These are phyloP conservation scores for Gymnothorax reevesii DNA, from an alignment of 2,797 vertebrate genomes.

Conservation along the genomic window DNA sequence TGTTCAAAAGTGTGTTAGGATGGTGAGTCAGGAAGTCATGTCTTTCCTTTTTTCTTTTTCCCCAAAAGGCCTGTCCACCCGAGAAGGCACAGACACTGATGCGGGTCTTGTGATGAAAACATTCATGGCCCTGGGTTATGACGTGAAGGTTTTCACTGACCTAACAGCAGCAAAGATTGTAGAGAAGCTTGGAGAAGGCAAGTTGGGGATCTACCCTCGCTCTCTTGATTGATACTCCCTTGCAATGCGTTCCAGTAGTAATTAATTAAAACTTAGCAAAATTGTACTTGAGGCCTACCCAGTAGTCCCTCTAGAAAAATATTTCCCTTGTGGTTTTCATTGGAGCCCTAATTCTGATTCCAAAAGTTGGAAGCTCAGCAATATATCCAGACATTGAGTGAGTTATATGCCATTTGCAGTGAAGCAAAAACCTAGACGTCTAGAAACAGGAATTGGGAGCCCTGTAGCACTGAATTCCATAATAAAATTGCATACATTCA, in stretches of 20 bases:
- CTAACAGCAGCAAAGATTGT: slow-evolving; percentile 56
- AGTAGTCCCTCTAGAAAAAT: too few relatives aligned
- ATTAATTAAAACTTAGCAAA: not conserved
- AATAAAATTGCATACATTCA: not conserved
- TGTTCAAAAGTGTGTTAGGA: not conserved
- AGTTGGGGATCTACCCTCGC: not conserved
- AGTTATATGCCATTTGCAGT: too few relatives aligned
- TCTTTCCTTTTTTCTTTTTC: slow-evolving; percentile 6
- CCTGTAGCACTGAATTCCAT: not conserved
- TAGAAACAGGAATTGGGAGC: too few relatives aligned
- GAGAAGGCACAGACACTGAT: slow-evolving; percentile 69
- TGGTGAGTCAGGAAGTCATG: not conserved
- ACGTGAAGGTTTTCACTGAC: slow-evolving; percentile 47
- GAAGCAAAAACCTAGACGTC: too few relatives aligned
- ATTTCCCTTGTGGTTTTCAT: too few relatives aligned
- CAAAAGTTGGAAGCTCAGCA: too few relatives aligned
- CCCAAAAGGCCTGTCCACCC: slow-evolving; percentile 55
- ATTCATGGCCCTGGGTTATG: slow-evolving; percentile 65
- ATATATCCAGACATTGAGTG: too few relatives aligned
- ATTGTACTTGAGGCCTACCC: not conserved
- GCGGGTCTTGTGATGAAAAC: slow-evolving; percentile 40
- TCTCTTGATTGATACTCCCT: not conserved
- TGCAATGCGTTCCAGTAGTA: not conserved
- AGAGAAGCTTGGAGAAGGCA: slow-evolving; percentile 49
- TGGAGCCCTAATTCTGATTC: too few relatives aligned